Evolutionary conservation across 2,888 invertebrate genomes (phyloP).

Genomic region (Drosophila dives): DNA sequence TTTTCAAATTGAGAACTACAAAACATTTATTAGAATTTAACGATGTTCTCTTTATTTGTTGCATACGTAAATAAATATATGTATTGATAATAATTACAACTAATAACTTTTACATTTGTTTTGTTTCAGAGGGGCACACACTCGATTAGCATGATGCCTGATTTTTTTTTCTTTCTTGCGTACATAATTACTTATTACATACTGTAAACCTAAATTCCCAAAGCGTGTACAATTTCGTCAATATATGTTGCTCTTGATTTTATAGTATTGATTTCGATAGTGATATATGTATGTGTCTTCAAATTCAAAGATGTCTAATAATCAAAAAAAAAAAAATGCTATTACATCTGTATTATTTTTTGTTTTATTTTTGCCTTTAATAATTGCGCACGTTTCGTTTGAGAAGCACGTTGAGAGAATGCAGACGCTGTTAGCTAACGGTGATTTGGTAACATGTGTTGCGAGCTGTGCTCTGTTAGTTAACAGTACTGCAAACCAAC

Average conservation of each 20-base stretch:
- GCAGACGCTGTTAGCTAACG: constrained; percentile 32
- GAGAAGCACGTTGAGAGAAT: constrained; percentile 17
- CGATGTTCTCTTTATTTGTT: constrained; percentile 75
- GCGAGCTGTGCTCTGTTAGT: constrained; percentile 34
- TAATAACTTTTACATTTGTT: constrained; percentile 67
- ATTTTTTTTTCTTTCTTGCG: constrained; percentile 13
- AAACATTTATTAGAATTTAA: constrained; percentile 49
- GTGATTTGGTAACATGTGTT: constrained; percentile 62
- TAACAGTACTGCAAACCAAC: constrained; percentile 45
- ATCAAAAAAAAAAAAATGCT: background rate
- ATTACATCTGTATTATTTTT: constrained; percentile 6
- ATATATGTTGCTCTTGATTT: constrained; percentile 45
- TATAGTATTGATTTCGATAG: constrained; percentile 24
- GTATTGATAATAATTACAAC: constrained; percentile 71
- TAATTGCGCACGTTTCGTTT: background rate
- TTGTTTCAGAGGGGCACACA: constrained; percentile 33
- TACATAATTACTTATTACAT: constrained; percentile 43
- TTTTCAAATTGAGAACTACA: background rate
- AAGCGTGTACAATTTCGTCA: constrained; percentile 53
- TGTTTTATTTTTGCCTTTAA: background rate
- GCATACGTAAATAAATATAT: constrained; percentile 76
- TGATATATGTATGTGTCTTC: constrained; percentile 39
- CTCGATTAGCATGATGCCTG: constrained; percentile 30
- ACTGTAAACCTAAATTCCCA: constrained; percentile 48
- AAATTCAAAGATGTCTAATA: constrained; percentile 23